Percentiles rank a stretch among this genome's conserved stretches.
phyloP scores from a whole-genome alignment of 2,113 vertebrate species.

The Xenopus tropicalis region UCB_Xtro_10.0 CM004445.2:121334001-121334500 shows the following conservation, averaged over 20 bases:
- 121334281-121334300: conserved; percentile 18
- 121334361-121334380: no score
- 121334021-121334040: not conserved
- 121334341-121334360: no score
- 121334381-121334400: no score
- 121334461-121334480: no score
- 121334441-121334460: no score
- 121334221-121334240: conserved; percentile 35
- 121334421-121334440: no score
- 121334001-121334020: not conserved
- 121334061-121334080: not conserved
- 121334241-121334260: conserved; percentile 34
- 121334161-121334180: conserved; percentile 24
- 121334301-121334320: not conserved
- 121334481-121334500: no score
- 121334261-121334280: conserved; percentile 28
- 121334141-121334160: conserved; percentile 39
- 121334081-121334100: not conserved
- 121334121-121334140: conserved; percentile 22
- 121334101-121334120: not conserved
- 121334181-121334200: conserved; percentile 38
- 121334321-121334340: no score
- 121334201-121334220: conserved; percentile 43
- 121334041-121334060: conserved; percentile 20
- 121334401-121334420: no score